Percentiles rank a stretch among this genome's conserved stretches.
Conservation (phyloP, 2,797 vertebrate genomes). For the Tenualosa thibaudeaui region DNA sequence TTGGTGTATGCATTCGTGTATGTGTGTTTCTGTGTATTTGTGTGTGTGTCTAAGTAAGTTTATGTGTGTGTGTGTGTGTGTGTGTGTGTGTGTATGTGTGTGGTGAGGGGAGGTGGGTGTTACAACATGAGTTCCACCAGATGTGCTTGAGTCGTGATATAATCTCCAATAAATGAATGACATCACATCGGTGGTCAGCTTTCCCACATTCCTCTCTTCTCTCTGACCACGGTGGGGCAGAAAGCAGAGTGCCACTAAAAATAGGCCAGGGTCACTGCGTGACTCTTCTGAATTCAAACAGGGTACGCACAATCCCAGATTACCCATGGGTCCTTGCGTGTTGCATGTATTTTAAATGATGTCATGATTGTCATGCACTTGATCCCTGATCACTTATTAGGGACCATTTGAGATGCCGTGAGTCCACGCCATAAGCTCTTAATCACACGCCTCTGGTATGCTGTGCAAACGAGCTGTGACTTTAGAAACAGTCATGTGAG, state of each 20-base stretch:
- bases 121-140: not conserved
- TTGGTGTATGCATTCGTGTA: not conserved
- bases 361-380: not conserved
- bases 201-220: slow-evolving; percentile 19
- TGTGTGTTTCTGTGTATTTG: not conserved
- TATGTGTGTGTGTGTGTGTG: not conserved
- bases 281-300: not conserved
- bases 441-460: not conserved
- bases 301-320: not conserved
- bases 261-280: slow-evolving; percentile 1
- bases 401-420: not conserved
- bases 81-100: not conserved
- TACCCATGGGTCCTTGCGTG: not conserved
- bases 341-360: slow-evolving; percentile 6
- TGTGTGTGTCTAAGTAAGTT: not conserved
- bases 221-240: not conserved
- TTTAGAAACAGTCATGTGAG: not conserved
- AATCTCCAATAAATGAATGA: slow-evolving; percentile 24
- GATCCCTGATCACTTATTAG: not conserved
- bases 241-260: slow-evolving; percentile 21
- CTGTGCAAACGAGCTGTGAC: slow-evolving; percentile 4
- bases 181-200: not conserved
- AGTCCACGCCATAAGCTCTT: not conserved
- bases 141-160: slow-evolving; percentile 17
- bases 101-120: not conserved